phyloP scores from a whole-genome alignment of 2,797 vertebrate genomes.

The Anguilla obscura region DNA sequence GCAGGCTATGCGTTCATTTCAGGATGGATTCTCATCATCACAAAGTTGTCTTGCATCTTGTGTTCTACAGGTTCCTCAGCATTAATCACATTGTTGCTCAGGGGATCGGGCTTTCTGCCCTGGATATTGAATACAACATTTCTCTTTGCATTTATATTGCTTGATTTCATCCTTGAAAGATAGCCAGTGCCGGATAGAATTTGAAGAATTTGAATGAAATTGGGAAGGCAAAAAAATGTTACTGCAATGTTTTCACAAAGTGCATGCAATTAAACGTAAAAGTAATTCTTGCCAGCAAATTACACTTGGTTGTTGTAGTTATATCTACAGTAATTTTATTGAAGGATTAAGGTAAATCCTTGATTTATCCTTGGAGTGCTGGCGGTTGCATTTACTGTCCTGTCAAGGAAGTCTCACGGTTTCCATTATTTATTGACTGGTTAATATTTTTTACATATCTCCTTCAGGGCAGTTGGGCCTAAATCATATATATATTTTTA shows the following conservation, averaged over 20 bases:
- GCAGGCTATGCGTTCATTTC: conserved; percentile 5
- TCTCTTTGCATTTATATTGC: conserved; percentile 22
- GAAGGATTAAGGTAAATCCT: neutral
- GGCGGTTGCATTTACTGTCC: neutral
- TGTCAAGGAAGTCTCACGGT: neutral
- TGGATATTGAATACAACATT: neutral
- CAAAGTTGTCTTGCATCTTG: neutral
- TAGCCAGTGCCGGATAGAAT: neutral
- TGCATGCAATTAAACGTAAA: neutral
- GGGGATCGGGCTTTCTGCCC: neutral
- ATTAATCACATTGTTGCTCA: neutral
- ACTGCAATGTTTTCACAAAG: neutral
- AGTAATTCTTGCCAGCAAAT: neutral
- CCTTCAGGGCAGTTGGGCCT: neutral
- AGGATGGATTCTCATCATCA: neutral
- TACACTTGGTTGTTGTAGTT: neutral
- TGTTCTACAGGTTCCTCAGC: neutral
- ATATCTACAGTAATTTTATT: neutral
- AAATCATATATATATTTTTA: neutral
- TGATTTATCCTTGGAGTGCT: neutral
- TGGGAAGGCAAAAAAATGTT: neutral
- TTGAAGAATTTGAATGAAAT: conserved; percentile 6
- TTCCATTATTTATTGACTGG: neutral
- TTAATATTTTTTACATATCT: neutral
- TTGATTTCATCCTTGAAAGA: neutral